phyloP scores from a whole-genome alignment of 2,113 vertebrate species.

The Galeopterus variegatus region DNA sequence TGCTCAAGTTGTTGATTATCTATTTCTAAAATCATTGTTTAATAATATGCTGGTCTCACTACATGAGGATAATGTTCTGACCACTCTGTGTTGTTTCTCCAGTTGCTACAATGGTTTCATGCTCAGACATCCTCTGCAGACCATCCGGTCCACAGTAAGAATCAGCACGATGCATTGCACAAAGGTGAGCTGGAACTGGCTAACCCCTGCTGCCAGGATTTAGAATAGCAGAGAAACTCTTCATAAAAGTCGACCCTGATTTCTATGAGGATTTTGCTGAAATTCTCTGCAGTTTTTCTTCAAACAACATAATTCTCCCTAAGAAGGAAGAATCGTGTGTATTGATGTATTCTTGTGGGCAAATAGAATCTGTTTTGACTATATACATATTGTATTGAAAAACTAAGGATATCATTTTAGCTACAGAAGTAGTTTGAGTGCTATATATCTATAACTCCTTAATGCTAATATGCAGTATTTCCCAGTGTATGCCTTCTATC shows the following conservation, averaged over 20 bases:
- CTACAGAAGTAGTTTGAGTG: not conserved
- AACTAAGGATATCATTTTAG: constrained; percentile 4
- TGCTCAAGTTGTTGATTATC: not conserved
- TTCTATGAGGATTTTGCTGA: not conserved
- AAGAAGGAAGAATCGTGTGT: not conserved
- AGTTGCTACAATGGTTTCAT: not conserved
- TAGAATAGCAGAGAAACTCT: not conserved
- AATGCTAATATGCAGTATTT: not conserved
- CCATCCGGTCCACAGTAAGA: not conserved
- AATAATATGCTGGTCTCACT: not conserved
- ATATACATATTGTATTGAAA: not conserved
- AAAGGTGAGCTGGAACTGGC: not conserved
- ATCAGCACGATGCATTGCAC: not conserved
- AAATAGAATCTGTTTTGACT: constrained; percentile 53
- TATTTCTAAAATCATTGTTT: constrained; percentile 9
- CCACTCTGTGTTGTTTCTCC: not conserved
- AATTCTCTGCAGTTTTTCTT: constrained; percentile 15
- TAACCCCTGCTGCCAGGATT: not conserved
- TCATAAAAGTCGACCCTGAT: not conserved
- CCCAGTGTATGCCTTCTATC: not conserved
- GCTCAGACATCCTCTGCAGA: not conserved
- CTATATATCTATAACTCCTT: not conserved
- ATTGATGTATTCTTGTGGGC: not conserved
- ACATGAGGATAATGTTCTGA: not conserved
- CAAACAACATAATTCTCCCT: not conserved